Conservation (phyloP, 92 coral and sea anemone species). For the Palythoa grandis region DNA sequence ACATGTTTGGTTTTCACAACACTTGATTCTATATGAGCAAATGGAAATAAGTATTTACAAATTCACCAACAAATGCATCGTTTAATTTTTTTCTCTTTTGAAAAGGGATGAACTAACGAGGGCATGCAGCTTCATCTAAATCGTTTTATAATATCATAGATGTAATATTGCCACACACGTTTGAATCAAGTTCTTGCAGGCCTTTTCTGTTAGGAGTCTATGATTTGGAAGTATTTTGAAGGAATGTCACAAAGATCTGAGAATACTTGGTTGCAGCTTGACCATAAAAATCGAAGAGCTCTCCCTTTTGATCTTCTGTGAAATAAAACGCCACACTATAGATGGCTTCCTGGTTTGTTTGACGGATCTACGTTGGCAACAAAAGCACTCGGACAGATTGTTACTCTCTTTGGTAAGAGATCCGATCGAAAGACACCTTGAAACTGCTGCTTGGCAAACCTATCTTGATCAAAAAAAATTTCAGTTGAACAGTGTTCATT, state of each 20-base stretch:
- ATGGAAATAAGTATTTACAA: no score
- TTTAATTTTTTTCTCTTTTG: conserved; percentile 45
- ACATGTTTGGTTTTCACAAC: no score
- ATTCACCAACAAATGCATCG: conserved; percentile 55
- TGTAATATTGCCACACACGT: conserved; percentile 69
- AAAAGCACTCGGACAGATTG: conserved; percentile 46
- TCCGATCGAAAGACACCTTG: conserved; percentile 50
- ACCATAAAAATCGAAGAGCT: conserved; percentile 64
- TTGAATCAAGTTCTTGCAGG: conserved; percentile 54
- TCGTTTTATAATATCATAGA: conserved; percentile 47
- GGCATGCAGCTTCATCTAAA: conserved; percentile 43
- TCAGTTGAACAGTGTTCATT: conserved; percentile 45
- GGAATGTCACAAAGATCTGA: conserved; percentile 21
- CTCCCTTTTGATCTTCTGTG: conserved; percentile 54
- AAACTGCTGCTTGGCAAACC: conserved; percentile 21
- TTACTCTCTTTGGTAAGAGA: conserved; percentile 27
- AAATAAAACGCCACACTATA: conserved; percentile 44
- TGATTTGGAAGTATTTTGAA: conserved; percentile 4
- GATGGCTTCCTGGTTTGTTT: conserved; percentile 45
- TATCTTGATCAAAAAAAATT: conserved; percentile 10
- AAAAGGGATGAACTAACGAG: conserved; percentile 46
- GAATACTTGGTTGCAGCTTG: background rate
- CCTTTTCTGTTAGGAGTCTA: conserved; percentile 46
- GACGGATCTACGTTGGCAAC: conserved; percentile 52
- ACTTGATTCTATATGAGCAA: no score